These are phyloP conservation scores for Umimayanthus kanabou DNA, from an alignment of 92 coral and sea anemone genomes.

Conservation along the genomic window DNA sequence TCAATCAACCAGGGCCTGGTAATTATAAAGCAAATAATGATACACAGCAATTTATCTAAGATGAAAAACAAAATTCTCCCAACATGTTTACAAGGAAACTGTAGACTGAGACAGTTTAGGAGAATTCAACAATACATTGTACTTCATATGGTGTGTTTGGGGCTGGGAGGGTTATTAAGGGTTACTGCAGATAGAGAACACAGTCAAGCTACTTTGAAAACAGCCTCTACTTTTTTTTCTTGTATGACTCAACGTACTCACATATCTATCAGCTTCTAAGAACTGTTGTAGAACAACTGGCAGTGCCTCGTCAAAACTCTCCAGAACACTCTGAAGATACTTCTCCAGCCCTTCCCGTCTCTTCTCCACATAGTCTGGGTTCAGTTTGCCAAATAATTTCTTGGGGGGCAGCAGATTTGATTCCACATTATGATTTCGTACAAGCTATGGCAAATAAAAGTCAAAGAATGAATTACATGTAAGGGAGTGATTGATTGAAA, in stretches of 20 bases:
- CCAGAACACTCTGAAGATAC: slow-evolving; percentile 64
- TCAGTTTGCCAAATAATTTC: slow-evolving; percentile 84
- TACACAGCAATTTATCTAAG: too few species aligned
- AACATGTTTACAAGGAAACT: too few species aligned
- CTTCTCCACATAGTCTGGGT: slow-evolving; percentile 84
- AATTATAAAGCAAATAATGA: too few species aligned
- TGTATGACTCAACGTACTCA: slow-evolving; percentile 49
- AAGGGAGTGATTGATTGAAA: neutral
- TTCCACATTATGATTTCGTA: slow-evolving; percentile 57
- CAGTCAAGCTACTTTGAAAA: too few species aligned
- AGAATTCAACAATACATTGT: too few species aligned
- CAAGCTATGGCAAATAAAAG: slow-evolving; percentile 54
- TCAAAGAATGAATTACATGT: neutral
- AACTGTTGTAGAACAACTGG: slow-evolving; percentile 75
- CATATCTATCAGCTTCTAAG: slow-evolving; percentile 84
- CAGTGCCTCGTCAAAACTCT: slow-evolving; percentile 67
- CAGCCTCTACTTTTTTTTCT: too few species aligned
- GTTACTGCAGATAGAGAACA: too few species aligned
- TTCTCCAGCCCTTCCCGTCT: slow-evolving; percentile 76
- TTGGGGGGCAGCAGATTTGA: slow-evolving; percentile 80
- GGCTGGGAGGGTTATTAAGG: too few species aligned
- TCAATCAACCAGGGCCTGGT: too few species aligned
- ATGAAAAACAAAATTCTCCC: too few species aligned
- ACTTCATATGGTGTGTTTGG: too few species aligned
- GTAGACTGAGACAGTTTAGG: too few species aligned